A percentile compares a stretch with the other conserved stretches of the same genome.
These are phyloP conservation scores for Falco concolor DNA, from an alignment of 2,797 vertebrate genomes.

Conservation along the genomic window DNA sequence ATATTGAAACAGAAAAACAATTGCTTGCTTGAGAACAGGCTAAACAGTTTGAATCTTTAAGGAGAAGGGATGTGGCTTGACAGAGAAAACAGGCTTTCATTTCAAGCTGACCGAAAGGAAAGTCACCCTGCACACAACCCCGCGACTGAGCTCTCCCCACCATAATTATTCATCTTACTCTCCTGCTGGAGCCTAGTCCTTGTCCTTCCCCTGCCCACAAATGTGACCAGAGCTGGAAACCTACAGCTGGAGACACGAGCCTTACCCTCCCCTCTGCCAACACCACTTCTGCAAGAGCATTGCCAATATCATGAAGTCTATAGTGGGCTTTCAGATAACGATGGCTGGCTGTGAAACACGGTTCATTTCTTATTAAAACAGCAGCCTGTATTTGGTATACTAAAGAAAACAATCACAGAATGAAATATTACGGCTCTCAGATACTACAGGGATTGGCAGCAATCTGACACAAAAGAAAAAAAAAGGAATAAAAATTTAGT, in stretches of 20 bases:
- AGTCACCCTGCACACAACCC: background rate
- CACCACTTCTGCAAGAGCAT: background rate
- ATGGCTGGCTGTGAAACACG: background rate
- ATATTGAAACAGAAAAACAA: background rate
- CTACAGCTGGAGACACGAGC: background rate
- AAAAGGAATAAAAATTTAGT: background rate
- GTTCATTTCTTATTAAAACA: background rate
- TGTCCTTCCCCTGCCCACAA: background rate
- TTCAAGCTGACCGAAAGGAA: background rate
- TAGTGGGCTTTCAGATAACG: background rate
- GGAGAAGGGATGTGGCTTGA: background rate
- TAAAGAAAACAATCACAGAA: background rate
- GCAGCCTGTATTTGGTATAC: background rate
- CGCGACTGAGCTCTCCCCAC: background rate
- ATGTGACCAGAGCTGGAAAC: background rate
- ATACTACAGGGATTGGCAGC: background rate
- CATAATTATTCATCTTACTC: background rate
- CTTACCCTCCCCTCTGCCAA: background rate
- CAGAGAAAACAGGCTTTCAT: background rate
- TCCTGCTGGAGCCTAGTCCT: background rate
- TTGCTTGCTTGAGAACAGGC: background rate
- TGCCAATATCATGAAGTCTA: background rate
- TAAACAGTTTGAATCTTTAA: background rate
- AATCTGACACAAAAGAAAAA: background rate
- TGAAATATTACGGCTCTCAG: background rate